A percentile compares a stretch with the other conserved stretches of the same genome.
phyloP scores from a whole-genome alignment of 64 coral and sea anemone species.

The Montipora sp. region DNA sequence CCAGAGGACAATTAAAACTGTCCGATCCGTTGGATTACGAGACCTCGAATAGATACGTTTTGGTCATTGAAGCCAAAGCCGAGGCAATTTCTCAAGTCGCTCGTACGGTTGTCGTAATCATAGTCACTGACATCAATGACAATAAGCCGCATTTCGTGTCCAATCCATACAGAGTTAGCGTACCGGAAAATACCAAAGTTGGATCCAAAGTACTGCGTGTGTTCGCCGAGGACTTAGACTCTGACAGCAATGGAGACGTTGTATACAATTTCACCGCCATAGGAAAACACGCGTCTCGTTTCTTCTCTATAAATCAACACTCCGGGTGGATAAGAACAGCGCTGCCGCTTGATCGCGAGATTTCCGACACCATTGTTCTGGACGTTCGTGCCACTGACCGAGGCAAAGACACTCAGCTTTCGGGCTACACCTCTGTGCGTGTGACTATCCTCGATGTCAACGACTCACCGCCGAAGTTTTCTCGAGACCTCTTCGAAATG shows the following conservation, averaged over 20 bases:
- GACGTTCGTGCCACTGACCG: constrained; percentile 79
- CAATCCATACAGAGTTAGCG: constrained; percentile 84
- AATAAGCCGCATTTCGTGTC: constrained; percentile 78
- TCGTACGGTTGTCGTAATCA: constrained; percentile 72
- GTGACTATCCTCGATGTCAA: constrained; percentile 83
- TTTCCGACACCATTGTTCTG: constrained; percentile 50
- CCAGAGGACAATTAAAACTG: constrained; percentile 61
- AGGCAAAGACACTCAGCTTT: constrained; percentile 46
- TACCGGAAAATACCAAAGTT: constrained; percentile 83
- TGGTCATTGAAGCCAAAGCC: constrained; percentile 81
- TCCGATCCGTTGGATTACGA: constrained; percentile 73
- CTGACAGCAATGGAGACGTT: constrained; percentile 60
- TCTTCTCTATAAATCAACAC: constrained; percentile 70
- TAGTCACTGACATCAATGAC: constrained; percentile 87
- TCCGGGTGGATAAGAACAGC: constrained; percentile 85
- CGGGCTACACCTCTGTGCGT: constrained; percentile 65
- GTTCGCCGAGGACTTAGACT: constrained; percentile 84
- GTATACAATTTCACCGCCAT: constrained; percentile 56
- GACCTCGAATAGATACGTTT: constrained; percentile 83
- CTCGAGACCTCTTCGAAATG: constrained; percentile 36
- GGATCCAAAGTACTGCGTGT: constrained; percentile 86
- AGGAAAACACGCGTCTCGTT: constrained; percentile 26
- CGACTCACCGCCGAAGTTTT: constrained; percentile 87
- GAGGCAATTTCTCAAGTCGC: constrained; percentile 73
- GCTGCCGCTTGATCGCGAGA: constrained; percentile 80